Base-by-base conservation (phyloP, 2,888 invertebrate genomes). In the Odontothrips loti region DNA sequence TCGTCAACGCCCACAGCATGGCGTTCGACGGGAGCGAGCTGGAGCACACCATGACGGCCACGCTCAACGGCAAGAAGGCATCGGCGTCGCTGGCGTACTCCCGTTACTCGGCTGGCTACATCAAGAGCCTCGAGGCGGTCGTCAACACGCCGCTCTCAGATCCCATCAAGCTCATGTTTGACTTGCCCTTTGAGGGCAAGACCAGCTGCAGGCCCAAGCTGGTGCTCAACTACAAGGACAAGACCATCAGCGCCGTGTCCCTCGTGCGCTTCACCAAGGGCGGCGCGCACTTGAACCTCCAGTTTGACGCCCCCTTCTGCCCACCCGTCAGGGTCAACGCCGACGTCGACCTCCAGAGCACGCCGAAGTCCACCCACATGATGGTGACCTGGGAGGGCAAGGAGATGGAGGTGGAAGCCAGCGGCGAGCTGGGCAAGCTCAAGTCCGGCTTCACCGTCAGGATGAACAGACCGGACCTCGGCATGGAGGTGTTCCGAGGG, bases 251-350 rank as follows among this genome's bases (percentile, higher is more conserved):
- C 27, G 68, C 83, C 27, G 82, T 83, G 79, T 79, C 81, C n/a
- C 47, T 81, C 27, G 79, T 82, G 2, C 27, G 75, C 11, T 81
- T 80, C 58, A 43, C 80, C n/a, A 47, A 75, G 23, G n/a, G 79
- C 11, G 34, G 80, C 12, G 82, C 82, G 34, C 79, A 80, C 78
- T 58, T 83, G 8, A 58, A 82, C 51, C 78, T 83, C 12, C 78
- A 82, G 29, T 51, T 84, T 3, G 80, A 79, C n/a, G 82, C 83
- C 15, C 83, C 84, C n/a, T 82, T 83, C 81, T 80, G 81, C 47
- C 81, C 82, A 20, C 80, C 82, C 6, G 79, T 83, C 8, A 27
- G 78, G 10, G 48, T 83, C 10, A 82, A 83, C 51, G 82, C 81
- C n/a, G 79, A 79, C 6, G 82, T 82, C 47, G 82, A 82, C 43